Evolutionary conservation across 2,113 vertebrate genomes (phyloP).

Genomic region (Ondatra zibethicus): DNA sequence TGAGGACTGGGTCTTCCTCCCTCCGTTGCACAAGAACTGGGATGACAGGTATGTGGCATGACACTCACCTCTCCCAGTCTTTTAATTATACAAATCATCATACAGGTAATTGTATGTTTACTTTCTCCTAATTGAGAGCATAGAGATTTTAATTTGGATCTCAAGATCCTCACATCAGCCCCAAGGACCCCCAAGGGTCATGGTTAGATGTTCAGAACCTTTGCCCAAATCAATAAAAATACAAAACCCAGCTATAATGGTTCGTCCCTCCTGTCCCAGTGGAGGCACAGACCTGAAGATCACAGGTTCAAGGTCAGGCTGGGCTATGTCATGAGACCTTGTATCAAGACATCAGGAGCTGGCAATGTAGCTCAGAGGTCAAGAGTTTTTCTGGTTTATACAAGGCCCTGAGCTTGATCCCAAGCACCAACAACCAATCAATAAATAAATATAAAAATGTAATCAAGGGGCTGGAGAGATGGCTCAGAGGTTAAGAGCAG

Average conservation of each 20-base stretch:
- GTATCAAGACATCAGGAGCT: background rate
- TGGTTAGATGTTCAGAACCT: background rate
- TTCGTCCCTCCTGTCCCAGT: background rate
- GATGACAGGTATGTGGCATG: background rate
- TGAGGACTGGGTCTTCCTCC: background rate
- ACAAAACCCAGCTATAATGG: background rate
- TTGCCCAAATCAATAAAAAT: background rate
- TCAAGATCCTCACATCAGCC: too few relatives aligned
- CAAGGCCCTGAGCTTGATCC: background rate
- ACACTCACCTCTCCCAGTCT: background rate
- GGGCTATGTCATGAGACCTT: background rate
- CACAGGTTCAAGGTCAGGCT: background rate
- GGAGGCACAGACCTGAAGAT: background rate
- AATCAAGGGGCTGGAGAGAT: too few relatives aligned
- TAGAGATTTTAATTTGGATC: too few relatives aligned
- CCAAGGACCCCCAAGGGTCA: background rate
- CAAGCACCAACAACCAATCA: background rate
- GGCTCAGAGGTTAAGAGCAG: too few relatives aligned
- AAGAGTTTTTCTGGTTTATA: background rate
- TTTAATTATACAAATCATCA: background rate
- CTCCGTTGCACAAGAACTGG: background rate
- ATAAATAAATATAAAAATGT: background rate
- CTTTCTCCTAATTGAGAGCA: background rate
- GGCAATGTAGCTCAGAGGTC: background rate
- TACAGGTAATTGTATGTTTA: background rate